Evolutionary conservation across 2,797 vertebrate genomes (phyloP).

Genomic region (Peromyscus eremicus): DNA sequence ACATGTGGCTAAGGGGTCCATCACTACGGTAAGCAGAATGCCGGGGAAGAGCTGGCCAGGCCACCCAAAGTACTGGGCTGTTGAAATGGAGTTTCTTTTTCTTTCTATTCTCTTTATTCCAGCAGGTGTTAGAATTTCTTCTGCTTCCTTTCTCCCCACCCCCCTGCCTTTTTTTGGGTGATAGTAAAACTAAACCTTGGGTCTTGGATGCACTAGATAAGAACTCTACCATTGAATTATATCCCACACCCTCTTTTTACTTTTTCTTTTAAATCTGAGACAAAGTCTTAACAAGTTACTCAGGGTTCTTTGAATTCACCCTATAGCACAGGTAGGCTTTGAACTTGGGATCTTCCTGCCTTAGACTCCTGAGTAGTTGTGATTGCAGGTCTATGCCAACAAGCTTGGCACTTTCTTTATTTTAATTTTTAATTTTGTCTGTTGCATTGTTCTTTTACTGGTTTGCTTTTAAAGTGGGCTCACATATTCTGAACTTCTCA

Average conservation of each 20-base stretch:
- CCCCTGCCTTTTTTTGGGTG: background rate
- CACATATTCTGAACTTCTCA: background rate
- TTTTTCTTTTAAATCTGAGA: background rate
- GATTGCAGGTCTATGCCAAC: background rate
- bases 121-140: background rate
- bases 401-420: background rate
- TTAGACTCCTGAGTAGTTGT: background rate
- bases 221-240: background rate
- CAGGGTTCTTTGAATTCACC: background rate
- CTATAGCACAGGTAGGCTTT: background rate
- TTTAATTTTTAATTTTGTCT: background rate
- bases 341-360: background rate
- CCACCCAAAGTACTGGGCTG: background rate
- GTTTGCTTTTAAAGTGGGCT: conserved; percentile 70
- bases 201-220: background rate
- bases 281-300: background rate
- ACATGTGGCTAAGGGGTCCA: background rate
- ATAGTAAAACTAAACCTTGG: background rate
- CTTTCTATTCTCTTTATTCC: background rate
- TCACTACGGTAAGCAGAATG: background rate
- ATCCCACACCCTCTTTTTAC: too few species aligned
- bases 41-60: background rate
- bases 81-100: background rate
- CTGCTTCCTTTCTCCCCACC: too few species aligned
- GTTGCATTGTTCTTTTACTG: background rate